These are phyloP conservation scores for Drosophila dives DNA, from an alignment of 2,888 invertebrate genomes.

Conservation along the genomic window DNA sequence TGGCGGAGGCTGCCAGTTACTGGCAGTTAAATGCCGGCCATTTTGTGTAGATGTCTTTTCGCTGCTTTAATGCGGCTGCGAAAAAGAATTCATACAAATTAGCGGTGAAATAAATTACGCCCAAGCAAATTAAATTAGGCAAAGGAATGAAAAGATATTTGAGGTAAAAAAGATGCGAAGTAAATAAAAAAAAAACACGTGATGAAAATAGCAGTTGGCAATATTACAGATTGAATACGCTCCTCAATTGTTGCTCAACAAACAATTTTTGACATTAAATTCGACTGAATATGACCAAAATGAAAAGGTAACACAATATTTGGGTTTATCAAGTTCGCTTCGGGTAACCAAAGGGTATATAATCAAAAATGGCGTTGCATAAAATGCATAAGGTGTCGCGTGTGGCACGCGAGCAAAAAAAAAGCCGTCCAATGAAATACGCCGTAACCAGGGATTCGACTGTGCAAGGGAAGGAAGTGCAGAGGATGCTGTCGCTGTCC, in stretches of 20 bases:
- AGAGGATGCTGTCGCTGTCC: conserved; percentile 20
- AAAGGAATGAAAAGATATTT: conserved; percentile 23
- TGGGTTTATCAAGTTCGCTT: background rate
- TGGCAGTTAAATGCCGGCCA: conserved; percentile 45
- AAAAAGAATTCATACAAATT: conserved; percentile 75
- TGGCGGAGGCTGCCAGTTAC: conserved; percentile 3
- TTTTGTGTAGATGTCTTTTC: conserved; percentile 56
- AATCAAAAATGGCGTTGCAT: conserved; percentile 5
- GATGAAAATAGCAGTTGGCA: background rate
- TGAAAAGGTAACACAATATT: background rate
- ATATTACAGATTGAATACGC: conserved; percentile 5
- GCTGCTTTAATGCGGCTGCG: conserved; percentile 56
- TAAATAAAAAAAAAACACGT: conserved; percentile 53
- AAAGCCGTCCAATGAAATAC: conserved; percentile 44
- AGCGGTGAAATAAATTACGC: conserved; percentile 73
- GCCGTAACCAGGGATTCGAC: conserved; percentile 1
- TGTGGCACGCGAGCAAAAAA: conserved; percentile 19
- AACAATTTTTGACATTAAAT: background rate
- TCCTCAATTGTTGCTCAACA: background rate
- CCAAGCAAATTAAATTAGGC: conserved; percentile 68
- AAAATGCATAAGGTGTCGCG: conserved; percentile 45
- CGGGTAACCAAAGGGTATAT: background rate
- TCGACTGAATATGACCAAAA: background rate
- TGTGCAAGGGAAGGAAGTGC: background rate
- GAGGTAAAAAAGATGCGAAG: conserved; percentile 34